Percentiles rank a stretch among this genome's conserved stretches.
Evolutionary conservation across 2,113 vertebrate genomes (phyloP).

Genomic region (Ploceus nigricollis): DNA sequence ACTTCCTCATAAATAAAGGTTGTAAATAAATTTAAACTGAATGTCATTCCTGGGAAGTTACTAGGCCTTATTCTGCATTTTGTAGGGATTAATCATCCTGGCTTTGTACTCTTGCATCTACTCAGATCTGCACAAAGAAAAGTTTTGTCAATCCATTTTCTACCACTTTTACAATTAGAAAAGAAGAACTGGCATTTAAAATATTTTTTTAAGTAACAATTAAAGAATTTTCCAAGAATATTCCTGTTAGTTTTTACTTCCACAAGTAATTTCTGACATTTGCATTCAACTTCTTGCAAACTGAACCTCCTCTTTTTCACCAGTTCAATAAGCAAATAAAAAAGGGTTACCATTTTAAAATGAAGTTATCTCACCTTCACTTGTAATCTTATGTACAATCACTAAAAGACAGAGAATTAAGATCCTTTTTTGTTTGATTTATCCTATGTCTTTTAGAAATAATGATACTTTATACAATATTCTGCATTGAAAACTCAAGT

Average conservation of each 20-base stretch:
- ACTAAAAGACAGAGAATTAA: not conserved
- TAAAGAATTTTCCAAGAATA: not conserved
- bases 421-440: not conserved
- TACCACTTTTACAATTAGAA: not conserved
- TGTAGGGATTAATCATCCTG: not conserved
- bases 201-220: not conserved
- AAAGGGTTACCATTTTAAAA: not conserved
- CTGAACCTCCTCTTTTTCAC: not conserved
- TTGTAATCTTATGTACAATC: not conserved
- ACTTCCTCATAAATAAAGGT: not conserved
- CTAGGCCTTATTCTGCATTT: not conserved
- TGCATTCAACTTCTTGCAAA: not conserved
- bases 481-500: not conserved
- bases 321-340: not conserved
- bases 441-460: not conserved
- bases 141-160: not conserved
- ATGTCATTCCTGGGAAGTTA: not conserved
- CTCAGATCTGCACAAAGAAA: not conserved
- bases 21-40: not conserved
- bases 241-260: not conserved
- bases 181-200: fast-evolving
- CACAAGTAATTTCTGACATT: not conserved
- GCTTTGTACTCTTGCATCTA: not conserved
- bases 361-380: not conserved
- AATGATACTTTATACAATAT: not conserved